Conservation (phyloP, 2,888 invertebrate genomes). For the Trichopoda pennipes region DNA sequence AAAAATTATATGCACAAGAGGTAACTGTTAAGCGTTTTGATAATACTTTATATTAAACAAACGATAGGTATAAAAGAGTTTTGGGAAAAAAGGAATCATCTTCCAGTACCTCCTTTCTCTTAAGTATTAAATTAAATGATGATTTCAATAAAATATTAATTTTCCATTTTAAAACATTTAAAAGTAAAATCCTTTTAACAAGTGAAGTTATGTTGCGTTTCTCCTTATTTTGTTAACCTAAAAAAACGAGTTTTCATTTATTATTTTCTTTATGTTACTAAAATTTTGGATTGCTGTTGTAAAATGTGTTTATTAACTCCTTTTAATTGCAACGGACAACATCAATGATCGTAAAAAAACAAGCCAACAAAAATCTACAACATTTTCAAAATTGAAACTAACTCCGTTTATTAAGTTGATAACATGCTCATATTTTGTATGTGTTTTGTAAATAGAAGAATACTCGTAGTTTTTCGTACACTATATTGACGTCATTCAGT, state of each 20-base stretch:
- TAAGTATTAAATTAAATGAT: no score
- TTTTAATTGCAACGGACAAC: slow-evolving; percentile 49
- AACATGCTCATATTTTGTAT: slow-evolving; percentile 16
- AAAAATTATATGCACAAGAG: no score
- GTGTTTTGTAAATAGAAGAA: not conserved
- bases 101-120: no score
- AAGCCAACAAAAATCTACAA: not conserved
- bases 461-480: not conserved
- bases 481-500: slow-evolving; percentile 50
- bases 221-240: not conserved
- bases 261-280: not conserved
- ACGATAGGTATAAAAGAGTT: no score
- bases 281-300: not conserved
- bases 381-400: slow-evolving; percentile 40
- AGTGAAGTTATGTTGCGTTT: not conserved
- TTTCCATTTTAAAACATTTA: no score
- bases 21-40: no score
- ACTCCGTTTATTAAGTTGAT: slow-evolving; percentile 41
- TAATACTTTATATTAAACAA: no score
- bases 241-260: not conserved
- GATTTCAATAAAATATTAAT: no score
- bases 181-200: no score
- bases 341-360: slow-evolving; percentile 7
- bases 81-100: no score
- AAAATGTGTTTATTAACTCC: slow-evolving; percentile 43